Evolutionary conservation across 1,140 invertebrate genomes (phyloP), one percentile per base, ranked within the genome.

Genomic region (Augochlora pura): DNA sequence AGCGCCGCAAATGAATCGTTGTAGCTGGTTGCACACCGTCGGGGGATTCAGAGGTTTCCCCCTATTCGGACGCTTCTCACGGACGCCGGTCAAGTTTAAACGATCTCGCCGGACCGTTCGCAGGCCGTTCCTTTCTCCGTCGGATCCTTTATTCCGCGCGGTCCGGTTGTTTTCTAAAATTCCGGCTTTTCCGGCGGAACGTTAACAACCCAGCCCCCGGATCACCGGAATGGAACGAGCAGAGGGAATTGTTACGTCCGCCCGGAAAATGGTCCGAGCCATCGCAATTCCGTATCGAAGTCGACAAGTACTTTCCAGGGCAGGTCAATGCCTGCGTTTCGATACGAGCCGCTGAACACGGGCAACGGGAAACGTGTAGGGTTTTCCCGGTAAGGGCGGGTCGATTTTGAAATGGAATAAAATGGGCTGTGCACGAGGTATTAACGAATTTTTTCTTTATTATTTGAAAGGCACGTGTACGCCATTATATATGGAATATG

Each of bases 151-250:
- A 57, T 57, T n/a, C 54, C 21, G 54, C 21, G 54, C 8, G 54
- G 54, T 23, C 54, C 54, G 54, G 21, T 57, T 57, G 54, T 57
- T 57, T 57, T 57, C 54, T 57, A n/a, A 57, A 57, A 57, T 57
- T 57, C 54, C 54, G n/a, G 54, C 54, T 57, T 57, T n/a, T n/a
- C 54, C 54, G 54, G 54, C 21, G 54, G n/a, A 57, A 57, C 54
- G 54, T 57, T 57, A 57, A 57, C 54, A 57, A n/a, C 54, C n/a
- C n/a, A n/a, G n/a, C n/a, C n/a, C 21, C 54, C n/a, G 18, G 54
- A n/a, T n/a, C 54, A 57, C 21, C 21, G n/a, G 54, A 57, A 57
- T 21, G 54, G 21, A 57, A 57, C 54, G 54, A 57, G 54, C n/a
- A 9, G 54, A 57, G 54, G 54, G 54, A 57, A 57, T 57, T 57